Base-by-base conservation (phyloP, 2,113 vertebrate species). In the Muscicapa adusta region DNA sequence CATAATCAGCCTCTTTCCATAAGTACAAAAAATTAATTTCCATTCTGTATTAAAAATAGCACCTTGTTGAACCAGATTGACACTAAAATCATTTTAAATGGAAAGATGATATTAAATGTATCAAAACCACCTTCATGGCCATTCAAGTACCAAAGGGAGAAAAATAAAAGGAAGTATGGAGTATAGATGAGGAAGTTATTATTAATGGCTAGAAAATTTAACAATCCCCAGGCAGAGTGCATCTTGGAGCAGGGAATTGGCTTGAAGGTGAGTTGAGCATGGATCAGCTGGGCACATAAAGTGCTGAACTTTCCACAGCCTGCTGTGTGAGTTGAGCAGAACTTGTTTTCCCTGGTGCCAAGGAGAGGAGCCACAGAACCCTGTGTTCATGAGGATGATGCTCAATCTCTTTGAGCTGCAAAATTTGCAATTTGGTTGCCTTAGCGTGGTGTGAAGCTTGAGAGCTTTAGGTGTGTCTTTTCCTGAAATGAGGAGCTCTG, bases 21-120 rank as follows among this genome's bases (percentile, higher is more conserved):
- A 86, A 13, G 24, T 81, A 88, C 3, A 0, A 73, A 93, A 86
- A 74, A 94, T 51, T 86, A 66, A 83, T 91, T 94, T 79, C 74
- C 36, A 81, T 91, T 92, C 72, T 81, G 42, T 42, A 50, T 81
- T 86, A 78, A 96, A 95, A 95, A 94, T 56, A 93, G n/a, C 54
- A 78, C 65, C 36, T 73, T 9, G 4, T 43, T 94, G 91, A 95
- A 91, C 43, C 73, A 72, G 47, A 93, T n/a, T 62, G 78, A 92
- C 40, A 45, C 42, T 62, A 79, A 92, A 95, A 93, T 86, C 5
- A 15, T 77, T 84, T 71, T 36, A 86, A 96, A 84, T 75, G 58
- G 78, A 74, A 93, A 82, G 84, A 90, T 75, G 19, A 51, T 88
- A 89, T 81, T 86, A 86, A 91, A 84, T 65, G n/a, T 86, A 71